Evolutionary conservation across 2,797 vertebrate species (phyloP).

Genomic region (Gymnodraco acuticeps): DNA sequence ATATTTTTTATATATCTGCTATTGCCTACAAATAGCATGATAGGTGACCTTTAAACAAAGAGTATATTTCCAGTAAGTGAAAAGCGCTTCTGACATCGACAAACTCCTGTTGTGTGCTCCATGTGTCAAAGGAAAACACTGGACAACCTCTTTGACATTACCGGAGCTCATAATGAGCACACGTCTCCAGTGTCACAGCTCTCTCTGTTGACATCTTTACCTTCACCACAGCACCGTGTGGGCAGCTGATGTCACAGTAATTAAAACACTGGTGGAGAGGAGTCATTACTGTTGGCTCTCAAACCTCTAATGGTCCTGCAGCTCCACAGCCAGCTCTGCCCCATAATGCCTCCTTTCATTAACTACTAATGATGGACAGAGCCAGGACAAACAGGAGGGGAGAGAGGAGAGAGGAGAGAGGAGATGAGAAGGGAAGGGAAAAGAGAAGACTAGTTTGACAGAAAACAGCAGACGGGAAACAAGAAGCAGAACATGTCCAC

Average conservation of each 20-base stretch:
- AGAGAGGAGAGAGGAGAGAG: slow-evolving; percentile 9
- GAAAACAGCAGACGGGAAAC: slow-evolving; percentile 29
- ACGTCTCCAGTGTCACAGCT: not conserved
- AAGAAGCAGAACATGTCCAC: slow-evolving; percentile 2
- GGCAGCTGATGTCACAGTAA: slow-evolving; percentile 73
- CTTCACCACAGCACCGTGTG: slow-evolving; percentile 41
- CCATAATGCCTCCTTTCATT: slow-evolving; percentile 80
- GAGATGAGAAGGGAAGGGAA: slow-evolving; percentile 10
- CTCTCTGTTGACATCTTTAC: slow-evolving; percentile 31
- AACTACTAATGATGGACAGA: slow-evolving; percentile 65
- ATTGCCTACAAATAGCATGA: too few relatives aligned
- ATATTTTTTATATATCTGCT: too few relatives aligned
- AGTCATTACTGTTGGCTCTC: slow-evolving; percentile 68
- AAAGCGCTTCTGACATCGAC: too few relatives aligned
- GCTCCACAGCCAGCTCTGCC: slow-evolving; percentile 61
- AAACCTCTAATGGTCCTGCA: slow-evolving; percentile 62
- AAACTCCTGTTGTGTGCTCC: too few relatives aligned
- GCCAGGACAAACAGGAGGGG: slow-evolving; percentile 59
- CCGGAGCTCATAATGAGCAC: too few relatives aligned
- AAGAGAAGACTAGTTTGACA: slow-evolving; percentile 37
- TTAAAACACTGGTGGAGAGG: slow-evolving; percentile 70
- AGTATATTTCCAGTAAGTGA: too few relatives aligned
- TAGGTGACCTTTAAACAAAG: too few relatives aligned
- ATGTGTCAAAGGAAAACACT: too few relatives aligned
- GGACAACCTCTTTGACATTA: too few relatives aligned